Conservation (phyloP, 2,797 vertebrate genomes). For the Hydrocynus forskahlii region DNA sequence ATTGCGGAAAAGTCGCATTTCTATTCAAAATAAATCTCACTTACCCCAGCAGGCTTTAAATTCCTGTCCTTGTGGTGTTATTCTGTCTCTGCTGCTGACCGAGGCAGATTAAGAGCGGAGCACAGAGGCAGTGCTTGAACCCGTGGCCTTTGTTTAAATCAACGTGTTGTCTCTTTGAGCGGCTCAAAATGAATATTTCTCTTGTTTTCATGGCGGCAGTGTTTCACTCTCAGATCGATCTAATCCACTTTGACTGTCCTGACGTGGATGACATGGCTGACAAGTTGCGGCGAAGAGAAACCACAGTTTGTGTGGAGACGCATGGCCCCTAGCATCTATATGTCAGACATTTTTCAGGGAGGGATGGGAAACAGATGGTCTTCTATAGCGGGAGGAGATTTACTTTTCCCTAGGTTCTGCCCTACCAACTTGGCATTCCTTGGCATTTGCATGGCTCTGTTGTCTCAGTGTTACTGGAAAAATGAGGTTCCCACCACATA, state of each 20-base stretch:
- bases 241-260: slow-evolving; percentile 8
- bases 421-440: background rate
- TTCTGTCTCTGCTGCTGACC: slow-evolving; percentile 51
- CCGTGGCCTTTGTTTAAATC: slow-evolving; percentile 16
- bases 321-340: background rate
- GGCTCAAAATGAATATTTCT: background rate
- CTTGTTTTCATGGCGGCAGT: background rate
- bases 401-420: background rate
- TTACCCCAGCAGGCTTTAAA: slow-evolving; percentile 73
- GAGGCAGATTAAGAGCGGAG: slow-evolving; percentile 8
- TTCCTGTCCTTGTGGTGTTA: slow-evolving; percentile 72
- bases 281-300: background rate
- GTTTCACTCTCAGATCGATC: background rate
- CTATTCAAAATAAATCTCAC: slow-evolving; percentile 82
- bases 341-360: slow-evolving; percentile 22
- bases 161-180: background rate
- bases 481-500: background rate
- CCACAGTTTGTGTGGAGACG: background rate
- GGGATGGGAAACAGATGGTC: slow-evolving; percentile 47
- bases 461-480: background rate
- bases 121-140: slow-evolving; percentile 18
- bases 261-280: background rate
- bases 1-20: slow-evolving; percentile 75
- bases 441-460: background rate
- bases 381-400: background rate